Base-by-base conservation (phyloP, 2,888 invertebrate species). In the Globia sparganii region DNA sequence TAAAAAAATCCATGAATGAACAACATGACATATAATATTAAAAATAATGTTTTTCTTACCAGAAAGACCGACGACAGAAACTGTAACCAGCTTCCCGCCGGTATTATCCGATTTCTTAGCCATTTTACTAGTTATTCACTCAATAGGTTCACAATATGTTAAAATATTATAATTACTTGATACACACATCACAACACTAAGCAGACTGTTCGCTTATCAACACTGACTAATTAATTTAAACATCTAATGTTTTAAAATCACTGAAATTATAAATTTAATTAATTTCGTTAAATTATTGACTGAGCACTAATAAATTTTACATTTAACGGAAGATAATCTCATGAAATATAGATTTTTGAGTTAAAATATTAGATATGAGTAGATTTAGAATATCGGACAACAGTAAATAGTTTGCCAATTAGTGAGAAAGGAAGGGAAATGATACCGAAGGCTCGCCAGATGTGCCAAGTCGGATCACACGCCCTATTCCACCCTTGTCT, bases 21-120 rank as follows among this genome's bases (percentile, higher is more conserved):
- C 0, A 15, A 6, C 18, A 56, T 28, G 13, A 28, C 1, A 15
- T 28, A 2, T 3, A 34, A 9, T 40, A 21, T 25, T 28, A 13
- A 28, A 37, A 56, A 68, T 15, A 31, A 56, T 18, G n/a, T n/a
- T 64, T 43, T 71, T 88, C 96, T 96, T 89, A 97, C 97, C 97
- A 93, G 97, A 99, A 87, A 99, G 97, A 81, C 99, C 99, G 87
- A 99, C 99, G 89, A 99, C 98, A 89, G 99, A 98, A 84, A 99
- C 97, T 91, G 98, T 98, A 90, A 98, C 97, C 93, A 97, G 97
- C 93, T 98, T 97, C 78, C 97, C 97, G 88, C 97, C 97, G 81
- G 92, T 91, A 91, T 94, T 94, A 85, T 98, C 98, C 86, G 97
- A 97, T 95, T 98, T 98, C 91, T 98, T 97, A 85, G 98, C 98